A percentile compares a stretch with the other conserved stretches of the same genome.
Evolutionary conservation across 37 sponge, comb jelly and placozoan species (phyloP).

Genomic region (Ianthella basta): DNA sequence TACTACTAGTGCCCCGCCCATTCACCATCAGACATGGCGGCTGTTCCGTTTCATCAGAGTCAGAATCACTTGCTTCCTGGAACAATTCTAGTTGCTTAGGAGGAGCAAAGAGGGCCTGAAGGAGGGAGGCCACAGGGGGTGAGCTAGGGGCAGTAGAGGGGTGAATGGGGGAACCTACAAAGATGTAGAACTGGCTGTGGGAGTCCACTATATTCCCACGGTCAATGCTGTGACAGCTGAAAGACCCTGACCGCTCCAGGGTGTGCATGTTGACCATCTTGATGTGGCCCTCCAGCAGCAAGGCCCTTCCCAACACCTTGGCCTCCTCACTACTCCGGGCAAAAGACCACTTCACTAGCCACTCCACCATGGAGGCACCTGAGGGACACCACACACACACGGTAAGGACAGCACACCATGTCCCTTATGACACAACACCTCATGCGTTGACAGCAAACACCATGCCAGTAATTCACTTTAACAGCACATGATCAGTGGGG

Average conservation of each 20-base stretch:
- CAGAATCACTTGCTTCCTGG: background rate
- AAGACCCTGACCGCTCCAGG: background rate
- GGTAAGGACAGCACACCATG: background rate
- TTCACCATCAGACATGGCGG: too few relatives aligned
- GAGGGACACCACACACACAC: background rate
- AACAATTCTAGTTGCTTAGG: background rate
- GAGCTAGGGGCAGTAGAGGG: too few relatives aligned
- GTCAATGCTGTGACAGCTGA: background rate
- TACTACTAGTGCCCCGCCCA: too few relatives aligned
- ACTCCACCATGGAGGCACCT: background rate
- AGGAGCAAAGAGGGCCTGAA: background rate
- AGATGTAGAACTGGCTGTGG: background rate
- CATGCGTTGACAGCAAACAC: too few relatives aligned
- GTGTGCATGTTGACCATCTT: background rate
- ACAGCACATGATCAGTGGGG: too few relatives aligned
- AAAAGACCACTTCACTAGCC: slow-evolving; percentile 4
- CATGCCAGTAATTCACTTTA: too few relatives aligned
- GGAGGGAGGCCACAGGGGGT: background rate
- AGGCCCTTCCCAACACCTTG: background rate
- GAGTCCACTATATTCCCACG: background rate
- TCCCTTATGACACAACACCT: too few relatives aligned
- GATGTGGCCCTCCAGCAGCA: background rate
- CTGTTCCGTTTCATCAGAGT: background rate
- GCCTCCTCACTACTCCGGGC: background rate
- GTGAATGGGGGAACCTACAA: background rate